Conservation (phyloP, 2,797 vertebrate genomes). For the Podargus strigoides region DNA sequence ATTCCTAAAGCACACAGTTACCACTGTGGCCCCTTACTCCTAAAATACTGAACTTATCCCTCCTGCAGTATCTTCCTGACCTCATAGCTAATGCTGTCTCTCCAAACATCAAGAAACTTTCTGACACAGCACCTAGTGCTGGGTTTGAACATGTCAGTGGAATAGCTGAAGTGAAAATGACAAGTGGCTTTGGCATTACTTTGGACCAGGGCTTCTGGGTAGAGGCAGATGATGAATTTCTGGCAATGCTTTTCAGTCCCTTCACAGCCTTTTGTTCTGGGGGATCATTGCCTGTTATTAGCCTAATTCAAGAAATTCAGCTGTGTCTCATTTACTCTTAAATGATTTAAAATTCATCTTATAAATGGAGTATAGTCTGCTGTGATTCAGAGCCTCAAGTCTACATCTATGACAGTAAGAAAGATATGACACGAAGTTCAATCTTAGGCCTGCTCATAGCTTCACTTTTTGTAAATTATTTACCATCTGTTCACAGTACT, state of each 20-base stretch:
- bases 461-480: constrained; percentile 53
- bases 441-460: constrained; percentile 34
- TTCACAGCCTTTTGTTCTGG: neutral
- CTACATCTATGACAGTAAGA: constrained; percentile 33
- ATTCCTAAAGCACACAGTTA: neutral
- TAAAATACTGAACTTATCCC: neutral
- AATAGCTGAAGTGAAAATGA: constrained; percentile 16
- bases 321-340: constrained; percentile 57
- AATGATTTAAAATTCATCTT: constrained; percentile 57
- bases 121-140: neutral
- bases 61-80: neutral
- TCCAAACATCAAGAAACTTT: neutral
- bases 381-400: constrained; percentile 42
- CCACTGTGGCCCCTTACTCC: neutral
- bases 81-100: neutral
- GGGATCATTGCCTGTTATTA: constrained; percentile 36
- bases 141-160: neutral
- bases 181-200: neutral
- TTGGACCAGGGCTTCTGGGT: neutral
- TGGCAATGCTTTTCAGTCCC: neutral
- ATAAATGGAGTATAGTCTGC: constrained; percentile 14
- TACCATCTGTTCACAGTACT: constrained; percentile 61
- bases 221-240: constrained; percentile 29
- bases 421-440: constrained; percentile 41
- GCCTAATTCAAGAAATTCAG: constrained; percentile 32